Percentiles rank a stretch among this genome's conserved stretches.
These are phyloP conservation scores for Aurelia coerulea DNA, from an alignment of 30 jellyfish, hydroid and myxozoan species.

Conservation along the genomic window DNA sequence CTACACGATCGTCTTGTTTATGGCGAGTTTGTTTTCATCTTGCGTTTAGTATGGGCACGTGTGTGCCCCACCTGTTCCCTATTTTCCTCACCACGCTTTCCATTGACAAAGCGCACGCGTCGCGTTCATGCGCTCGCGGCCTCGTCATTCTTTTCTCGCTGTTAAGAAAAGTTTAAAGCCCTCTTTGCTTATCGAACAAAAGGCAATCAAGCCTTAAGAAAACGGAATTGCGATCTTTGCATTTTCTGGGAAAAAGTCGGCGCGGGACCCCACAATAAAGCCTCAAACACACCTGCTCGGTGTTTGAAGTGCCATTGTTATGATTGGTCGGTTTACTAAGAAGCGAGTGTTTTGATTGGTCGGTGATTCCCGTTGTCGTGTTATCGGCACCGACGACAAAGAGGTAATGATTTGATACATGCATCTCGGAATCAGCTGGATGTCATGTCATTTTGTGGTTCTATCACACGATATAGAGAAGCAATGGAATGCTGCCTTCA, in stretches of 20 bases:
- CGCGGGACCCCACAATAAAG: conserved; percentile 41
- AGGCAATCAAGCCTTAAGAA: conserved; percentile 53
- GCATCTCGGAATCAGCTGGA: conserved; percentile 47
- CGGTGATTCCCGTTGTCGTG: conserved; percentile 58
- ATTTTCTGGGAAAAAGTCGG: conserved; percentile 64
- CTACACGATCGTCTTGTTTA: conserved; percentile 29
- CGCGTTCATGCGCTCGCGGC: conserved; percentile 65
- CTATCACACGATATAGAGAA: conserved; percentile 38
- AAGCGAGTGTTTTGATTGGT: conserved; percentile 64
- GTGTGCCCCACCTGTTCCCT: conserved; percentile 84
- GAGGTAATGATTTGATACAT: conserved; percentile 53
- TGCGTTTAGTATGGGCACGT: conserved; percentile 74
- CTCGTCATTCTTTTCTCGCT: conserved; percentile 33
- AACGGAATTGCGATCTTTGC: conserved; percentile 45
- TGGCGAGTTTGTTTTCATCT: neutral
- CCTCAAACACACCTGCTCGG: conserved; percentile 76
- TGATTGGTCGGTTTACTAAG: conserved; percentile 65
- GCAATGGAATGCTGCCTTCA: conserved; percentile 52
- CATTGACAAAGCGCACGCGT: conserved; percentile 78
- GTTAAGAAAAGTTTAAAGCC: conserved; percentile 33
- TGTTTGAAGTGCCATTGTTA: neutral
- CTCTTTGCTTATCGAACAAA: conserved; percentile 50
- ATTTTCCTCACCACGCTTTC: conserved; percentile 76
- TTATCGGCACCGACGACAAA: conserved; percentile 38
- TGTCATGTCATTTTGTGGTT: conserved; percentile 55